Conservation (phyloP, 2,888 invertebrate species). For the Drosophila putrida region DNA sequence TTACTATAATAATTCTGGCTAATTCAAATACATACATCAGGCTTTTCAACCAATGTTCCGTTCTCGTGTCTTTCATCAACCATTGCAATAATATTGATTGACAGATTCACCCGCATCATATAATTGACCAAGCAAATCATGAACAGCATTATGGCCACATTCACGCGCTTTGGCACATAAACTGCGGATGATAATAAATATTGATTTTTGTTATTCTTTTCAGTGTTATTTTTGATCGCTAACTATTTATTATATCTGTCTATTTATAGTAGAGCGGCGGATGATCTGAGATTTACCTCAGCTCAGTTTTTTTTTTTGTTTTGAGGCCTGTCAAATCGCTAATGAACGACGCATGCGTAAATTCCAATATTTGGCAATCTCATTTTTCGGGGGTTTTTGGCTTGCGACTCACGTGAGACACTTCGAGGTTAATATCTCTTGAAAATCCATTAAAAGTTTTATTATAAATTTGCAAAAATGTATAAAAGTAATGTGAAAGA, state of each 20-base stretch:
- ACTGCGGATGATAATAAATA: conserved; percentile 75
- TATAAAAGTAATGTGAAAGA: background rate
- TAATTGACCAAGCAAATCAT: conserved; percentile 90
- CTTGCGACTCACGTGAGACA: conserved; percentile 47
- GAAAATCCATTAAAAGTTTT: background rate
- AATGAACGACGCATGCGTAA: conserved; percentile 57
- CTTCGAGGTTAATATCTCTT: conserved; percentile 12
- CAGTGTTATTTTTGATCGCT: conserved; percentile 7
- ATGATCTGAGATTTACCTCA: conserved; percentile 32
- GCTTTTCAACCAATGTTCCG: conserved; percentile 73
- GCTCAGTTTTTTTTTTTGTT: conserved; percentile 12
- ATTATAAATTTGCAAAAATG: background rate
- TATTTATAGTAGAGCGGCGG: conserved; percentile 30
- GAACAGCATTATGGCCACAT: conserved; percentile 90
- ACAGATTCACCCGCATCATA: conserved; percentile 91
- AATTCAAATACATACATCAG: conserved; percentile 78
- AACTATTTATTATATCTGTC: conserved; percentile 1
- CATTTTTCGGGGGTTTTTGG: conserved; percentile 40
- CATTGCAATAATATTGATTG: conserved; percentile 91
- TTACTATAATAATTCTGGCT: background rate
- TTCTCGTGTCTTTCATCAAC: conserved; percentile 86
- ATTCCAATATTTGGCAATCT: conserved; percentile 50
- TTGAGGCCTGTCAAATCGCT: conserved; percentile 26
- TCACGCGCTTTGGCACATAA: conserved; percentile 86
- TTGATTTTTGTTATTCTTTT: conserved; percentile 17